A percentile compares a stretch with the other conserved stretches of the same genome.
These are phyloP conservation scores for Tyrophagus putrescentiae DNA, from an alignment of 1,140 invertebrate genomes.

Conservation along the genomic window DNA sequence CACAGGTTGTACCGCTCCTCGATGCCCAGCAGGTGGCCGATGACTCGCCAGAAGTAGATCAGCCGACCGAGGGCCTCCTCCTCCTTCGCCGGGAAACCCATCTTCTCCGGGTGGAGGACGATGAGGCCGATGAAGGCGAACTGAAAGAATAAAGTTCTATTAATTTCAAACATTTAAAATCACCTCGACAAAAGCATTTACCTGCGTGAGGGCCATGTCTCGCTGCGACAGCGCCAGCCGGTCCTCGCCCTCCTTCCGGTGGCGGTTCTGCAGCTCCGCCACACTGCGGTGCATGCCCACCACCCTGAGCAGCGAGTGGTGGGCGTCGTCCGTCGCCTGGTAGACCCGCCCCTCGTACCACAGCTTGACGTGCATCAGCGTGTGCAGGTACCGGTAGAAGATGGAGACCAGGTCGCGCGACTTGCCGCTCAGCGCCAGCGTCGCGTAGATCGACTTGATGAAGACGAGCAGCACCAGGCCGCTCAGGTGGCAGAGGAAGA, in stretches of 20 bases:
- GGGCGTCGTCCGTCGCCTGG: constrained; percentile 32
- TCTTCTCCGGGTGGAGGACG: constrained; percentile 29
- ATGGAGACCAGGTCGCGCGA: constrained; percentile 40
- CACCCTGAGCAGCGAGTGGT: constrained; percentile 36
- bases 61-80: constrained; percentile 57
- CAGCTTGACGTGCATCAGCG: constrained; percentile 48
- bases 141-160: constrained; percentile 4
- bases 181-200: constrained; percentile 1
- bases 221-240: constrained; percentile 29
- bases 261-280: constrained; percentile 35
- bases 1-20: constrained; percentile 55
- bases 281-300: constrained; percentile 35
- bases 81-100: constrained; percentile 25
- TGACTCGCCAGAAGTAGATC: constrained; percentile 64
- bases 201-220: constrained; percentile 32
- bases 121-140: constrained; percentile 31
- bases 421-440: constrained; percentile 37
- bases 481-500: constrained; percentile 25
- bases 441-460: constrained; percentile 25
- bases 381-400: constrained; percentile 57
- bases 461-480: constrained; percentile 27
- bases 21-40: constrained; percentile 62
- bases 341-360: constrained; percentile 56
- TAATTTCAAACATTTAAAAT: constrained; percentile 12
- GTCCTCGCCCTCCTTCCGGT: constrained; percentile 31